Evolutionary conservation across 2,797 vertebrate species (phyloP), one percentile per base, ranked within the genome.

Genomic region (Neoniphon sammara): DNA sequence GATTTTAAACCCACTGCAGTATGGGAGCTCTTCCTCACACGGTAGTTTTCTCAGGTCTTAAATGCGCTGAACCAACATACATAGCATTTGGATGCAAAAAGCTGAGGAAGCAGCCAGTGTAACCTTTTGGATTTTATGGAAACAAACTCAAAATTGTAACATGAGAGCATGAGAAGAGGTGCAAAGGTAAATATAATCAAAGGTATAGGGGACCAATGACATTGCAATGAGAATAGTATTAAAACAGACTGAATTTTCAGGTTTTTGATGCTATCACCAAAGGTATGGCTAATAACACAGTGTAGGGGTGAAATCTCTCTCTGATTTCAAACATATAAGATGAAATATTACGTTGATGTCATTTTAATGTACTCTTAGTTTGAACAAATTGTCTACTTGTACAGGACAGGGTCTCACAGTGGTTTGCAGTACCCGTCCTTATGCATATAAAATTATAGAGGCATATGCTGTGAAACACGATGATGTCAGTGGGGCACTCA

Each of bases 391-490:
- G 31, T 34, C 7, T 34, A 31, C 30, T 3, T 31, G 30, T 31
- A 31, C 3, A 6, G 6, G 30, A 31, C 30, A 31, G 30, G 6
- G 30, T 3, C 30, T 31, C 86, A 87, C 61, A 56, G 77, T 20
- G 65, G 78, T 86, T 84, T 85, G 74, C 63, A 89, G 83, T 85
- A 86, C 89, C 79, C 84, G 81, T 58, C 49, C 9, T 79, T 89
- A 75, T 84, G 83, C 11, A 39, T 85, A 85, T 83, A 84, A 82
- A 89, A 54, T 77, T 82, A 69, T 64, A 53, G 71, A 78, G 66
- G 80, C 71, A 72, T 73, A 80, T 69, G 79, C 71, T 66, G 66
- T 68, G 68, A 81, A 85, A 91, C 83, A 78, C 70, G 81, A 85
- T 77, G 87, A 76, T 66, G 85, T 90, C 85, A 78, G 79, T 11